A percentile compares a stretch with the other conserved stretches of the same genome.
Conservation (phyloP, 2,888 invertebrate species). For the Thalpophila matura region DNA sequence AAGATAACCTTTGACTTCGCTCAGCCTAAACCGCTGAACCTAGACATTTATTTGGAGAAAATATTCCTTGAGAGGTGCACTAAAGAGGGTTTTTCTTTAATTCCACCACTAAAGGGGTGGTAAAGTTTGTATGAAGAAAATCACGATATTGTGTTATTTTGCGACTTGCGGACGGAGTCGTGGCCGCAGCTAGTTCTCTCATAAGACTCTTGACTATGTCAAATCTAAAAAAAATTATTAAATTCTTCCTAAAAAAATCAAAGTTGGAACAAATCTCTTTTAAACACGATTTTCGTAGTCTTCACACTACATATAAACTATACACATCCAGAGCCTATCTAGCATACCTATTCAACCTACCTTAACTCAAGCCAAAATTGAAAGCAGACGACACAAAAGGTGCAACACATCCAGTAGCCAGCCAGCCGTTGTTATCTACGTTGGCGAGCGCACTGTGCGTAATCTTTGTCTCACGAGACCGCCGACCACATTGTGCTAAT, state of each 20-base stretch:
- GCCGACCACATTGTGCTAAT: conserved; percentile 79
- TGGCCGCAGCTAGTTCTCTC: too few relatives aligned
- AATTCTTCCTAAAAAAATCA: neutral
- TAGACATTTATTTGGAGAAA: too few relatives aligned
- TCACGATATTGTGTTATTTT: too few relatives aligned
- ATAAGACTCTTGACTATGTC: neutral
- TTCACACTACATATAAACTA: conserved; percentile 3
- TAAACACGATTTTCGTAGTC: neutral
- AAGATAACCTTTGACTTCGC: too few relatives aligned
- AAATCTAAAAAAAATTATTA: neutral
- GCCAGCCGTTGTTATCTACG: conserved; percentile 70
- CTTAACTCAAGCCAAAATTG: conserved; percentile 31
- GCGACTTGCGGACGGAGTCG: too few relatives aligned
- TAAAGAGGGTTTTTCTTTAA: too few relatives aligned
- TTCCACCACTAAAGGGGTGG: too few relatives aligned
- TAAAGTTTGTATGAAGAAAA: too few relatives aligned
- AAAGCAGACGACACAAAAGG: conserved; percentile 49
- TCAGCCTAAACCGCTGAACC: too few relatives aligned
- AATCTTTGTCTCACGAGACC: conserved; percentile 84
- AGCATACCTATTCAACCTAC: neutral
- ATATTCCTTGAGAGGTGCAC: too few relatives aligned
- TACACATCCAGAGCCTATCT: neutral
- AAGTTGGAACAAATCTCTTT: neutral
- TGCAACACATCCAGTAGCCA: conserved; percentile 66
- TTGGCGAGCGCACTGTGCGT: conserved; percentile 77